Percentiles rank a stretch among this genome's conserved stretches.
phyloP scores from a whole-genome alignment of 2,888 invertebrate genomes.

The Augochlorella aurata region DNA sequence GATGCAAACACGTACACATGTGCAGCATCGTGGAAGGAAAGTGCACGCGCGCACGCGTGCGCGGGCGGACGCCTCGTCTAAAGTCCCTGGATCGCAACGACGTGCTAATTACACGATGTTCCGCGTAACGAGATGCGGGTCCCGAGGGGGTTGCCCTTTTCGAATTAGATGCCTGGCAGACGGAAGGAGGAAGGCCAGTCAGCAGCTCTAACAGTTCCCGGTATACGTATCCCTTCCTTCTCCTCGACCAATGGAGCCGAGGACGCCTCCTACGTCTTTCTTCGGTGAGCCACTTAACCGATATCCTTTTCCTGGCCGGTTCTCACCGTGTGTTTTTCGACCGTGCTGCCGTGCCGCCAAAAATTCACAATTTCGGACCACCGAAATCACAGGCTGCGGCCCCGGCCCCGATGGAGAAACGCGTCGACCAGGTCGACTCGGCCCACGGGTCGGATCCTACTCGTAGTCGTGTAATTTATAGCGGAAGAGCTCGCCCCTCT shows the following conservation, averaged over 20 bases:
- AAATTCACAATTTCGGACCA: slow-evolving; percentile 58
- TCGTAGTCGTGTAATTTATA: slow-evolving; percentile 75
- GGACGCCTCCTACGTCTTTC: slow-evolving; percentile 29
- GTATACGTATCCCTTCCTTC: slow-evolving; percentile 39
- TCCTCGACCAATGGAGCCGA: background rate
- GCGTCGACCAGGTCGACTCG: slow-evolving; percentile 58
- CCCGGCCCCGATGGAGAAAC: slow-evolving; percentile 35
- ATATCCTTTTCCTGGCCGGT: slow-evolving; percentile 40
- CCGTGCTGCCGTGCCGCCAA: slow-evolving; percentile 34
- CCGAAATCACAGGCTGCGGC: slow-evolving; percentile 61
- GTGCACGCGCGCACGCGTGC: slow-evolving; percentile 31
- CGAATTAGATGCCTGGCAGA: slow-evolving; percentile 68
- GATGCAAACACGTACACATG: background rate
- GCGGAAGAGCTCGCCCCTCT: slow-evolving; percentile 59
- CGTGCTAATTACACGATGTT: slow-evolving; percentile 80
- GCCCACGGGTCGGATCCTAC: slow-evolving; percentile 60
- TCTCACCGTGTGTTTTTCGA: slow-evolving; percentile 55
- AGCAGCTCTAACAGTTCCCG: slow-evolving; percentile 61
- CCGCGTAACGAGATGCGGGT: slow-evolving; percentile 80
- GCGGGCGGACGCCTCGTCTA: slow-evolving; percentile 39
- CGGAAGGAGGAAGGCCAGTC: slow-evolving; percentile 63
- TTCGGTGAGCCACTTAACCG: slow-evolving; percentile 47
- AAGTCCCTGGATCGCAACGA: slow-evolving; percentile 72
- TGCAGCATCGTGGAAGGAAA: background rate
- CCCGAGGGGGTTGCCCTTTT: slow-evolving; percentile 68